These are phyloP conservation scores for Saturnia pavonia DNA, from an alignment of 2,888 invertebrate species.

Conservation along the genomic window DNA sequence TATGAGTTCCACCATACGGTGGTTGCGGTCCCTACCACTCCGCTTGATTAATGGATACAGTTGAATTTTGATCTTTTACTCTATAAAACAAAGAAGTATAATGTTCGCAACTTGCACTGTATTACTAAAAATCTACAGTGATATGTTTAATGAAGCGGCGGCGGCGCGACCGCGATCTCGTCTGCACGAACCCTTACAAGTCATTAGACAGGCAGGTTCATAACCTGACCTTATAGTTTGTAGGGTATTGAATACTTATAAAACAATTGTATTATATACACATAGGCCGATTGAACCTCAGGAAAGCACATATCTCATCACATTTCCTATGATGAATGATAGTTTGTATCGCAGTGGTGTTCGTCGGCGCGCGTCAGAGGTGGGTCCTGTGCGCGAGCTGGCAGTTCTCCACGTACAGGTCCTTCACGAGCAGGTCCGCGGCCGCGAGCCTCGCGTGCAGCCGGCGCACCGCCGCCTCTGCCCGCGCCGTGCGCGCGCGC, in stretches of 20 bases:
- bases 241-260: background rate
- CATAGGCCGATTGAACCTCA: background rate
- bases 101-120: too few relatives aligned
- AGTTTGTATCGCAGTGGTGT: background rate
- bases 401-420: conserved; percentile 92
- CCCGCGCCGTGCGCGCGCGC: conserved; percentile 53
- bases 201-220: background rate
- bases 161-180: too few relatives aligned
- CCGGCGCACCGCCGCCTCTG: conserved; percentile 64
- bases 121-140: too few relatives aligned
- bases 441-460: conserved; percentile 85
- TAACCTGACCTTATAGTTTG: background rate
- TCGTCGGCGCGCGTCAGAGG: conserved; percentile 37
- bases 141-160: too few relatives aligned
- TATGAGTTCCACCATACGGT: too few relatives aligned
- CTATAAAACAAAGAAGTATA: too few relatives aligned
- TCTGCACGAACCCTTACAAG: background rate
- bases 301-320: too few relatives aligned
- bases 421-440: conserved; percentile 89
- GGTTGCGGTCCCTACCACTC: too few relatives aligned
- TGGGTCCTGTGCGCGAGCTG: conserved; percentile 76
- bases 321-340: background rate
- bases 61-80: too few relatives aligned
- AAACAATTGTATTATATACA: conserved; percentile 2
- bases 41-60: too few relatives aligned